Evolutionary conservation across 37 sponge, comb jelly and placozoan species (phyloP).

Genomic region (Aphrocallistes beatrix): DNA sequence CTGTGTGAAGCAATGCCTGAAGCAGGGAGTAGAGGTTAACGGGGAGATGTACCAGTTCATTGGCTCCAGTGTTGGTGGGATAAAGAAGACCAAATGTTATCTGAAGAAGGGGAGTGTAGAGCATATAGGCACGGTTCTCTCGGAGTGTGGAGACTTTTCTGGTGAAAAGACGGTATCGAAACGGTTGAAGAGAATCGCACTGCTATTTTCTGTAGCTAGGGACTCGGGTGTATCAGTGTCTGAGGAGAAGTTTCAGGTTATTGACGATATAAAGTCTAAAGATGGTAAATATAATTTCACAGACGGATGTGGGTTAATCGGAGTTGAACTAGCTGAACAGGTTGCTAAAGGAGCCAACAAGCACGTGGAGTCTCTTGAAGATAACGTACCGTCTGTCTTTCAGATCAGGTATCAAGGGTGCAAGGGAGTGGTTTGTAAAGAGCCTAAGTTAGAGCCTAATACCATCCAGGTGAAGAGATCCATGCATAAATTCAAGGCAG

Average conservation of each 20-base stretch:
- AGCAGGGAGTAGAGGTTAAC: conserved; percentile 24
- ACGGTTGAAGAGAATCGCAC: conserved; percentile 51
- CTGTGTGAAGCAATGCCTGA: background rate
- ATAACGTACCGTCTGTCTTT: conserved; percentile 46
- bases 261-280: background rate
- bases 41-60: conserved; percentile 41
- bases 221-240: conserved; percentile 25
- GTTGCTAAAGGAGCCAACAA: conserved; percentile 20
- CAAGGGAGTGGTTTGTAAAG: conserved; percentile 49
- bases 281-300: conserved; percentile 41
- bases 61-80: conserved; percentile 52
- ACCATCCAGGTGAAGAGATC: conserved; percentile 32
- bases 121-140: background rate
- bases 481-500: conserved; percentile 54
- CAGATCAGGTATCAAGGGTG: conserved; percentile 61
- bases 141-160: conserved; percentile 39
- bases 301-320: conserved; percentile 66
- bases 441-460: conserved; percentile 18
- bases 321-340: conserved; percentile 25
- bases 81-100: conserved; percentile 44
- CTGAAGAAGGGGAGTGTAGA: conserved; percentile 31
- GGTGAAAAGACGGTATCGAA: conserved; percentile 33
- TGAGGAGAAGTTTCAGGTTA: conserved; percentile 15
- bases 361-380: conserved; percentile 10
- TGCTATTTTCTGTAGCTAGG: conserved; percentile 45